These are phyloP conservation scores for Alauda arvensis DNA, from an alignment of 2,797 vertebrate genomes.

Conservation along the genomic window DNA sequence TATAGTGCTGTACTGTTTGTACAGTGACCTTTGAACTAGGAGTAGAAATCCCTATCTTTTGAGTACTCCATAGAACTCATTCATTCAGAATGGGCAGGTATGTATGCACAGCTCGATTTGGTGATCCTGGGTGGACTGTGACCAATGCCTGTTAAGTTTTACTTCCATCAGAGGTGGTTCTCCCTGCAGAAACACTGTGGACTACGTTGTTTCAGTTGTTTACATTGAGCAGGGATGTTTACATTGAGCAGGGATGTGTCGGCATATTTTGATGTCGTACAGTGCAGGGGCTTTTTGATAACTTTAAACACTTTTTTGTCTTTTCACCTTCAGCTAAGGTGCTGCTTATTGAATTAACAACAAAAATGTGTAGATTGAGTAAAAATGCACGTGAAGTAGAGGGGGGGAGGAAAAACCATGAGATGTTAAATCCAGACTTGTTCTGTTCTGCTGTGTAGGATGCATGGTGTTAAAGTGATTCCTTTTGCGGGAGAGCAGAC, in stretches of 20 bases:
- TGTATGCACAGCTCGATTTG: background rate
- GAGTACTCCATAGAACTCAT: background rate
- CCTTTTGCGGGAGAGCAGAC: background rate
- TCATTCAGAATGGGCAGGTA: background rate
- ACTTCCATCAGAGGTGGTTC: background rate
- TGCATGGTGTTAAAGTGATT: fast-evolving
- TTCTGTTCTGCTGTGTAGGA: background rate
- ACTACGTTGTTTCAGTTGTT: background rate
- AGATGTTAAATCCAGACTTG: background rate
- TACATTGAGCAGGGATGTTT: background rate
- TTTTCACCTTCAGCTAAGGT: background rate
- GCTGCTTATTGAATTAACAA: background rate
- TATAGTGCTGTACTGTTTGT: background rate
- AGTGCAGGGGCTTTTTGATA: background rate
- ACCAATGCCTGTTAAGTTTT: background rate
- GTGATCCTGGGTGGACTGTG: background rate
- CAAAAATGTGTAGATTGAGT: background rate
- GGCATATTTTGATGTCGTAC: background rate
- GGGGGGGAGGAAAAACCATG: fast-evolving
- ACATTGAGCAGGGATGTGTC: background rate
- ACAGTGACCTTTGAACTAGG: background rate
- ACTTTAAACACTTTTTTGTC: background rate
- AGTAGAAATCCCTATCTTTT: background rate
- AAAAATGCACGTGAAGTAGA: background rate
- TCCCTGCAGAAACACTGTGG: background rate